A percentile compares a stretch with the other conserved stretches of the same genome.
phyloP scores from a whole-genome alignment of 1,140 invertebrate species.

The Agrilus planipennis region DNA sequence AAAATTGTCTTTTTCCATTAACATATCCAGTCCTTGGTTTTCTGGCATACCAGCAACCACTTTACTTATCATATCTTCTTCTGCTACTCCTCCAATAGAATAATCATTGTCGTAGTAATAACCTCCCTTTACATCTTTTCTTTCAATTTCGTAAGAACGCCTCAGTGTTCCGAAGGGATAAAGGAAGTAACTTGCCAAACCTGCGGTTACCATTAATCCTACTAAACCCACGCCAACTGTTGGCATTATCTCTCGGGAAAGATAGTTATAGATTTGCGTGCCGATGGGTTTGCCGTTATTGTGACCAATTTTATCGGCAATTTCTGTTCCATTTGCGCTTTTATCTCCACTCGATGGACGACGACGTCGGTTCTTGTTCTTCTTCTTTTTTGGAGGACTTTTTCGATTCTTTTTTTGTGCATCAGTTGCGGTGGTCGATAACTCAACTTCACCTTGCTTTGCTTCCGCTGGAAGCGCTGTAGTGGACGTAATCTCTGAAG shows the following conservation, averaged over 20 bases:
- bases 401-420: slow-evolving; percentile 34
- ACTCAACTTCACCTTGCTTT: slow-evolving; percentile 43
- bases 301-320: slow-evolving; percentile 35
- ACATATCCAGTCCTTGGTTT: slow-evolving; percentile 25
- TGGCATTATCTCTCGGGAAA: slow-evolving; percentile 67
- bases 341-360: slow-evolving; percentile 39
- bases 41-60: slow-evolving; percentile 59
- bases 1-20: too few species aligned
- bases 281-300: slow-evolving; percentile 43
- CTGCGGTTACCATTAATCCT: slow-evolving; percentile 55
- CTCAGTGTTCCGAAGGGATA: slow-evolving; percentile 58
- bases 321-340: slow-evolving; percentile 37
- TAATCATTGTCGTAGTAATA: slow-evolving; percentile 54
- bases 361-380: slow-evolving; percentile 45
- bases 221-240: slow-evolving; percentile 63
- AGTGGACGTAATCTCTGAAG: too few species aligned
- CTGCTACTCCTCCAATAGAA: slow-evolving; percentile 46
- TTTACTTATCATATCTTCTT: slow-evolving; percentile 62
- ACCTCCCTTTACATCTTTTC: slow-evolving; percentile 46
- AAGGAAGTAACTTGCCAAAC: slow-evolving; percentile 61
- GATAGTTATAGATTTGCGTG: slow-evolving; percentile 64
- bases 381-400: slow-evolving; percentile 39
- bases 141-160: slow-evolving; percentile 50
- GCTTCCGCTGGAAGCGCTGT: slow-evolving; percentile 30
- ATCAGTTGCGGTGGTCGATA: slow-evolving; percentile 31